Evolutionary conservation across 2,113 vertebrate species (phyloP).

Genomic region (Prinia subflava): DNA sequence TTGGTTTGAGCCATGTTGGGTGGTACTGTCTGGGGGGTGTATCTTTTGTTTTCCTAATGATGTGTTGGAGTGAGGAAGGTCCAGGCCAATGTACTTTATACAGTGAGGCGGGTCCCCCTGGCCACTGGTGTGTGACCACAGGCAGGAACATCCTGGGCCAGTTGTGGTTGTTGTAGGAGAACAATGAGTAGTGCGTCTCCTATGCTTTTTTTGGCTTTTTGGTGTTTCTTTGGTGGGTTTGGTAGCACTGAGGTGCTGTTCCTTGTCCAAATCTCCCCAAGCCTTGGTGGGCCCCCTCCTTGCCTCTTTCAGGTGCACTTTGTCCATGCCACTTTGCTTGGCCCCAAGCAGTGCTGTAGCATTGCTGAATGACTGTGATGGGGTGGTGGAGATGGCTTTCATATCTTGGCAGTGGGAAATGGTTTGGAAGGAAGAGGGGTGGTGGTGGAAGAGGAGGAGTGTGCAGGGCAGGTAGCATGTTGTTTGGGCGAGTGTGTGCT

Average conservation of each 20-base stretch:
- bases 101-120: not conserved
- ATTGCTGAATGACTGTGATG: not conserved
- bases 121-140: not conserved
- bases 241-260: not conserved
- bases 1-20: not conserved
- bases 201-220: not conserved
- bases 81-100: not conserved
- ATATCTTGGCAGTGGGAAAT: not conserved
- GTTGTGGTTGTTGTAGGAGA: not conserved
- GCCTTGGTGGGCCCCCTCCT: not conserved
- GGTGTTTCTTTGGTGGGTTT: not conserved
- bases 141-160: not conserved
- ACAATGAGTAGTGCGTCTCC: not conserved
- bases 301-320: not conserved
- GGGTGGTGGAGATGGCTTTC: not conserved
- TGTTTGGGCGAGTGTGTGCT: fast-evolving
- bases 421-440: not conserved
- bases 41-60: not conserved
- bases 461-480: not conserved
- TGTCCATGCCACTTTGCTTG: not conserved
- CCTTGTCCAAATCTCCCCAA: not conserved
- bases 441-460: not conserved
- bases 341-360: not conserved
- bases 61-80: not conserved
- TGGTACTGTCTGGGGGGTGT: not conserved